Conservation (phyloP, 2,113 vertebrate species). For the Paratilapia polleni region DNA sequence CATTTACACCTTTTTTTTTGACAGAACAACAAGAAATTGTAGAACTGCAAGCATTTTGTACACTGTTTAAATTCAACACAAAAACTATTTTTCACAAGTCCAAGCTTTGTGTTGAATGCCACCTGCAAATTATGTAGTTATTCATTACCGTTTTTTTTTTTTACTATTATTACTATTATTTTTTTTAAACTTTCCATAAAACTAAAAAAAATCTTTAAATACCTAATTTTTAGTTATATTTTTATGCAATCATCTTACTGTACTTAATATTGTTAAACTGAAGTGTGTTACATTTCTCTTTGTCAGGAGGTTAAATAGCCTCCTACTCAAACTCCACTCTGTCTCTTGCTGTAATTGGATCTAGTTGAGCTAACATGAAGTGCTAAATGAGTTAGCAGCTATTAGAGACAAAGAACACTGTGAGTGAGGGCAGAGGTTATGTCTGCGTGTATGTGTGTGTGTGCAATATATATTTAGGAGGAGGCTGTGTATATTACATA, state of each 20-base stretch:
- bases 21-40: background rate
- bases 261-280: constrained; percentile 20
- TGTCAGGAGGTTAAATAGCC: constrained; percentile 60
- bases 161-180: background rate
- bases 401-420: constrained; percentile 62
- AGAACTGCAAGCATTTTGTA: background rate
- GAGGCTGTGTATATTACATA: background rate
- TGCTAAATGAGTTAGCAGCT: constrained; percentile 72
- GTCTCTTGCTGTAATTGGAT: constrained; percentile 69
- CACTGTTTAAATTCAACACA: background rate
- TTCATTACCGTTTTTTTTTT: background rate
- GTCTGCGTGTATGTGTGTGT: constrained; percentile 1
- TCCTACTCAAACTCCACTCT: constrained; percentile 57
- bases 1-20: background rate
- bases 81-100: background rate
- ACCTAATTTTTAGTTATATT: background rate
- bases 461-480: background rate
- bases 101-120: background rate
- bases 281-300: constrained; percentile 41
- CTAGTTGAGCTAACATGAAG: constrained; percentile 72
- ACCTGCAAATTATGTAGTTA: background rate
- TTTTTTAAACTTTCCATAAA: background rate
- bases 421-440: constrained; percentile 57
- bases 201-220: background rate
- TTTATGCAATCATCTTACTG: background rate